These are phyloP conservation scores for Pteropus alecto DNA, from an alignment of 2,113 vertebrate species.

Conservation along the genomic window DNA sequence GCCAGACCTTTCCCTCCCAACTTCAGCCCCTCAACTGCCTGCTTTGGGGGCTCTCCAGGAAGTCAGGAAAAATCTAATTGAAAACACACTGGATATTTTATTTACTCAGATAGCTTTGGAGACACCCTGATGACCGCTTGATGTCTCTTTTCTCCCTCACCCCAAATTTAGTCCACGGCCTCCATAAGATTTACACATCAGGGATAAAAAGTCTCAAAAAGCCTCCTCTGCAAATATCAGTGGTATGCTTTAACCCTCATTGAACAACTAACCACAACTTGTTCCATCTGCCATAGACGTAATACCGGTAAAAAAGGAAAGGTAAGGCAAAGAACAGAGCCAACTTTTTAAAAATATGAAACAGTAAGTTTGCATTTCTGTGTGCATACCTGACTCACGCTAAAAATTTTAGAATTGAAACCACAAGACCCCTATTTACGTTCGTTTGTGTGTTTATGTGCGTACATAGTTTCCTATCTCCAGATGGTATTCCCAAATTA, in stretches of 20 bases:
- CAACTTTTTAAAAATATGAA: not conserved
- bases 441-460: not conserved
- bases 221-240: not conserved
- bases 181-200: not conserved
- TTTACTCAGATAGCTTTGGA: not conserved
- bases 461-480: not conserved
- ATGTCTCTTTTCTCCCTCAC: not conserved
- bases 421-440: not conserved
- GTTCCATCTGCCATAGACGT: not conserved
- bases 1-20: not conserved
- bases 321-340: not conserved
- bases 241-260: not conserved
- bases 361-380: not conserved
- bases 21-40: not conserved
- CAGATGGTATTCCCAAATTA: not conserved
- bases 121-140: not conserved
- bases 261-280: not conserved
- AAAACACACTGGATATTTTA: not conserved
- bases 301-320: not conserved
- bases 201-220: not conserved
- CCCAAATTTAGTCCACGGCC: not conserved
- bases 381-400: not conserved
- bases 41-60: not conserved
- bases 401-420: not conserved
- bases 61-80: not conserved